phyloP scores from a whole-genome alignment of 2,888 invertebrate genomes.

The Dinocampus coccinellae region DNA sequence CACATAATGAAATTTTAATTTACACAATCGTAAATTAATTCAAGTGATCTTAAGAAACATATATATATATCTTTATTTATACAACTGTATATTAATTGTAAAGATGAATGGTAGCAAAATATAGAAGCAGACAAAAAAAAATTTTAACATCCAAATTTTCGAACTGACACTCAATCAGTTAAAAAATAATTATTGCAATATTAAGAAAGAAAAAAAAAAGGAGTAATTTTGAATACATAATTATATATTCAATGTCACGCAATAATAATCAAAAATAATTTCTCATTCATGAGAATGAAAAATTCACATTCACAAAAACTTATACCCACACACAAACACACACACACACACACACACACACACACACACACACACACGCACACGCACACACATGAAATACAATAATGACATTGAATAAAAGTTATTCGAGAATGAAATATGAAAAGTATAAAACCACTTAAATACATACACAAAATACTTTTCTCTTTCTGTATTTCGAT shows the following conservation, averaged over 20 bases:
- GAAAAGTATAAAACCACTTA: not conserved
- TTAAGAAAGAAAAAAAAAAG: not conserved
- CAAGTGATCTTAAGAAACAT: slow-evolving; percentile 1
- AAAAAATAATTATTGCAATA: not conserved
- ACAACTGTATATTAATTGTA: no score
- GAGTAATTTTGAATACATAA: not conserved
- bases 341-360: not conserved
- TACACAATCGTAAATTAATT: slow-evolving; percentile 6
- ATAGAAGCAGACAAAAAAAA: not conserved
- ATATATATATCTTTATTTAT: not conserved
- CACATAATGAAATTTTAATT: not conserved
- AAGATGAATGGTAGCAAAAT: not conserved
- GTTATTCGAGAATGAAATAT: not conserved
- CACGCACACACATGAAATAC: not conserved
- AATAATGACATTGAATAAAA: not conserved
- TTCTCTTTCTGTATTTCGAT: slow-evolving; percentile 10
- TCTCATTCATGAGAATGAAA: not conserved
- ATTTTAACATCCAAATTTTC: not conserved
- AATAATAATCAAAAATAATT: not conserved
- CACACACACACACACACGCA: not conserved
- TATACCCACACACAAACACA: no score
- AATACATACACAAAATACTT: not conserved
- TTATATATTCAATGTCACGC: not conserved
- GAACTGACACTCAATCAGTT: not conserved
- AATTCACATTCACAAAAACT: not conserved